phyloP scores from a whole-genome alignment of 2,888 invertebrate genomes.

The Aplocera efformata region DNA sequence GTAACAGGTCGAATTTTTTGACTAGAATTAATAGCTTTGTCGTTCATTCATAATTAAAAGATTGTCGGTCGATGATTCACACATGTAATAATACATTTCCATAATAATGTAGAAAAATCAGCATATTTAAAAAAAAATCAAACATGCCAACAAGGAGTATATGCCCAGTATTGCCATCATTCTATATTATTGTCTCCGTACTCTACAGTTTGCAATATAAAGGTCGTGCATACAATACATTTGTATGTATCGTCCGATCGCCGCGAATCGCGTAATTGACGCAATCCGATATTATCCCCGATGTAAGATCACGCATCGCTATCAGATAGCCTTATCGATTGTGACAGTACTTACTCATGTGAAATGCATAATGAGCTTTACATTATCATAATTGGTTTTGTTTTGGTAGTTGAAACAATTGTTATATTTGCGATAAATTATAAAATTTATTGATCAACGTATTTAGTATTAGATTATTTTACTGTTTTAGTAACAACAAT shows the following conservation, averaged over 20 bases:
- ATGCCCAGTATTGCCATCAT: no score
- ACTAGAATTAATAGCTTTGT: constrained; percentile 22
- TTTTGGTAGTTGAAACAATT: constrained; percentile 39
- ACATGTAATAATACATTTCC: background rate
- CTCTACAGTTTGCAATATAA: constrained; percentile 48
- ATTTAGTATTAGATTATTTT: no score
- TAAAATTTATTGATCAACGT: no score
- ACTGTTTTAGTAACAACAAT: constrained; percentile 6
- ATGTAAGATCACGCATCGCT: constrained; percentile 66
- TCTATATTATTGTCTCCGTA: constrained; percentile 5
- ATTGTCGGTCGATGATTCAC: constrained; percentile 18
- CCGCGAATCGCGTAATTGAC: constrained; percentile 74
- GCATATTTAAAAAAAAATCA: background rate
- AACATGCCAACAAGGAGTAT: no score
- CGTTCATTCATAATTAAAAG: constrained; percentile 17
- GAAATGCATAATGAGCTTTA: constrained; percentile 62
- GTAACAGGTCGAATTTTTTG: constrained; percentile 9
- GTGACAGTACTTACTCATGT: constrained; percentile 63
- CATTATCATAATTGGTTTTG: constrained; percentile 58
- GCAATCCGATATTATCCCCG: constrained; percentile 72
- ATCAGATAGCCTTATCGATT: constrained; percentile 67
- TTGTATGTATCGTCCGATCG: constrained; percentile 73
- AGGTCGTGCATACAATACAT: constrained; percentile 67
- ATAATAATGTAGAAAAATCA: constrained; percentile 1
- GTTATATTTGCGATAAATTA: background rate